Base-by-base conservation (phyloP, 2,888 invertebrate genomes). In the Pollenia angustigena region DNA sequence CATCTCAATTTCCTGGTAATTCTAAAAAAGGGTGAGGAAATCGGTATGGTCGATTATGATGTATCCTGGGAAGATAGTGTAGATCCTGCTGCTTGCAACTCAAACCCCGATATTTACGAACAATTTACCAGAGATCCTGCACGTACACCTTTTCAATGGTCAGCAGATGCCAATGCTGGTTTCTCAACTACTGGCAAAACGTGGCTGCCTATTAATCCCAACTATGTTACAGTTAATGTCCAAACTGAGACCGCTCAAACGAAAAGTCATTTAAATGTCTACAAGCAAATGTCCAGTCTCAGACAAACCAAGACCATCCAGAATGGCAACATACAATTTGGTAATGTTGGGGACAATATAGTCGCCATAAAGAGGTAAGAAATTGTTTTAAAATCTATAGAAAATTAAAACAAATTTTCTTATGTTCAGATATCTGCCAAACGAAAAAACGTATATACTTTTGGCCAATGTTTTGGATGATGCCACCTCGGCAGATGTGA, bases 91-190 rank as follows among this genome's bases (percentile, higher is more conserved):
- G 95, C 94, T 8, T 94, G 94, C 87, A 94, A 94, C 40, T 94
- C 94, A 0, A 94, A 95, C 44, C 93, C 94, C 0, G 78, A 94
- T 0, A 94, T 95, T 82, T 96, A 95, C 91, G 92, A 94, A 88
- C 90, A 94, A 84, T 94, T 93, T n/a, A 95, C 95, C 0, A 94
- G 96, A 7, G 96, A 96, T 92, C 94, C 95, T 0, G 94, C 93
- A 14, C 93, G 96, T 58, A 95, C 95, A 0, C 96, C 96, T 0
- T 95, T 94, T 91, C 96, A 95, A 86, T 96, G 96, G 96, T 94
- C 95, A 88, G 88, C 90, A 12, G 89, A 91, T 0, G 90, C 89
- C 0, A 94, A 94, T 88, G 64, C 92, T 87, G 44, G 94, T 0
- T 93, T 93, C 89, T 92, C 93, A 2, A 92, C 85, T 1, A 91